phyloP scores from a whole-genome alignment of 1,140 invertebrate genomes.

The Linepithema humile region DNA sequence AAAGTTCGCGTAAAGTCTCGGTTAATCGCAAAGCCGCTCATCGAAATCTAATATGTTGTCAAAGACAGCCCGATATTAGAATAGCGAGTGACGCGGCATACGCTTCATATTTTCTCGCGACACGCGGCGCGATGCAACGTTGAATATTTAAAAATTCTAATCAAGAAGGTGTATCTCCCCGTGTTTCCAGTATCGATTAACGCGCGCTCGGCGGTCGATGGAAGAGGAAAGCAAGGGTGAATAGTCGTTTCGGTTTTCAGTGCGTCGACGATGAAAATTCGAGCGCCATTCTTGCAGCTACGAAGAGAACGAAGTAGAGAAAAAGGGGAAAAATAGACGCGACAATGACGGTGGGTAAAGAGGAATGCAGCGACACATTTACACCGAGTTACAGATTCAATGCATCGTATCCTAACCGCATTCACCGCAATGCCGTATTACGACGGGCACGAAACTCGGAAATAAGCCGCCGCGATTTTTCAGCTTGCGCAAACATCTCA shows the following conservation, averaged over 20 bases:
- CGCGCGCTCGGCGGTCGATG: conserved; percentile 34
- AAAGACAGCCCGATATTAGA: conserved; percentile 63
- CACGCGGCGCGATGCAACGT: conserved; percentile 42
- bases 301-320: neutral
- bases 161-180: conserved; percentile 40
- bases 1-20: neutral
- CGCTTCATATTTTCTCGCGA: conserved; percentile 43
- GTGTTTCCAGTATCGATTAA: conserved; percentile 59
- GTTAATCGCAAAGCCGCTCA: conserved; percentile 52
- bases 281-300: conserved; percentile 32
- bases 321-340: neutral
- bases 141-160: conserved; percentile 73
- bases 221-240: neutral
- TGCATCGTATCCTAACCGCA: conserved; percentile 23
- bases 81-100: conserved; percentile 8
- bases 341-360: neutral
- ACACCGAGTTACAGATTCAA: conserved; percentile 39
- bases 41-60: conserved; percentile 62
- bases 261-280: conserved; percentile 62
- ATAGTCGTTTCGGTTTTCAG: conserved; percentile 65
- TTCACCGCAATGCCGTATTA: conserved; percentile 26
- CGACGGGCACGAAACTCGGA: conserved; percentile 36
- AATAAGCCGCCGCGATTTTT: conserved; percentile 62
- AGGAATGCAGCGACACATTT: conserved; percentile 28
- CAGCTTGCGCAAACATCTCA: conserved; percentile 54